phyloP scores from a whole-genome alignment of 2,797 vertebrate genomes.

The Peromyscus melanophrys region DNA sequence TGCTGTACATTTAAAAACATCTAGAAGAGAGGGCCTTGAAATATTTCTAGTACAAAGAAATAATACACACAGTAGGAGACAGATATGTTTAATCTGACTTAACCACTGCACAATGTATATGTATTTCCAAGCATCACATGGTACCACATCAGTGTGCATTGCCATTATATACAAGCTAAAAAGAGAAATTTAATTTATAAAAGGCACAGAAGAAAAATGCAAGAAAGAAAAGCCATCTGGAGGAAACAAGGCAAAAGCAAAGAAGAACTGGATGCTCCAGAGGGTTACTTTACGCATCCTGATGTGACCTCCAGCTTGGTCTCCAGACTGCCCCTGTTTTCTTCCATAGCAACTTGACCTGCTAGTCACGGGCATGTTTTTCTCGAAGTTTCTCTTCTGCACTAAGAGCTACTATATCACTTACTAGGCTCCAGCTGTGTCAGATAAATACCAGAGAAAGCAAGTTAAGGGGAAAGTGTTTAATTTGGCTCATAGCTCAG shows the following conservation, averaged over 20 bases:
- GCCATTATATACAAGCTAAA: not conserved
- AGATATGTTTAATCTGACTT: not conserved
- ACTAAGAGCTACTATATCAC: not conserved
- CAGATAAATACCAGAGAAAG: not conserved
- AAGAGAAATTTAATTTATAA: not conserved
- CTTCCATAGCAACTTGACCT: not conserved
- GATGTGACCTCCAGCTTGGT: not conserved
- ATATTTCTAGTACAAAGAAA: not conserved
- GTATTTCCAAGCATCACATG: not conserved
- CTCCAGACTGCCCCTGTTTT: not conserved
- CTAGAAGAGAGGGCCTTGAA: not conserved
- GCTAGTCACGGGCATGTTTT: not conserved
- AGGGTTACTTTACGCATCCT: not conserved
- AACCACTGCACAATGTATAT: not conserved
- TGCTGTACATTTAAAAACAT: not conserved
- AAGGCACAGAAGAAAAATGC: not conserved
- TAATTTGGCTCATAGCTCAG: not conserved
- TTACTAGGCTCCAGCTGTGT: not conserved
- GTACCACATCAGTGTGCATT: no score
- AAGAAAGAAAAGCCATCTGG: not conserved
- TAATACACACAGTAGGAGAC: not conserved
- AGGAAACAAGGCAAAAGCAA: not conserved
- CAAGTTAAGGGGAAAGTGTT: not conserved
- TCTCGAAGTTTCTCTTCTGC: not conserved
- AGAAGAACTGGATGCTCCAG: not conserved